A percentile compares a stretch with the other conserved stretches of the same genome.
These are phyloP conservation scores for Aphis gossypii DNA, from an alignment of 1,140 invertebrate genomes.

Conservation along the genomic window DNA sequence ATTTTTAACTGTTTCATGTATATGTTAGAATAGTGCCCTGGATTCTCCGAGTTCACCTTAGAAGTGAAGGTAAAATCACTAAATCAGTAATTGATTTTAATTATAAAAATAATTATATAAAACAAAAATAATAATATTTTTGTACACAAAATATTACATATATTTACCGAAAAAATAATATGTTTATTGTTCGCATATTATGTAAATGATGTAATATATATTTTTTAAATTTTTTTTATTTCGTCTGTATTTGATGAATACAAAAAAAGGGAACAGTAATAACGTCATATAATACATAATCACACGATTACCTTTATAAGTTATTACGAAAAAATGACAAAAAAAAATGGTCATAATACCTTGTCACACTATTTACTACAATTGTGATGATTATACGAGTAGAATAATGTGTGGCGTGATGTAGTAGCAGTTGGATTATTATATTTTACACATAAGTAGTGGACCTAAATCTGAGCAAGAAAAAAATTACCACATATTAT, in stretches of 20 bases:
- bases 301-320: neutral
- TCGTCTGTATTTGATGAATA: neutral
- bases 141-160: neutral
- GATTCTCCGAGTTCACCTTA: neutral
- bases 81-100: neutral
- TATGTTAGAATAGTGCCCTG: neutral
- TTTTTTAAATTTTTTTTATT: neutral
- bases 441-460: neutral
- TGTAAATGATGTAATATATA: neutral
- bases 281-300: neutral
- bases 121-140: neutral
- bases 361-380: neutral
- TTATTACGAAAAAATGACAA: neutral
- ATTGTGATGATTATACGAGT: neutral
- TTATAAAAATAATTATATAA: neutral
- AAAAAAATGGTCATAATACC: neutral
- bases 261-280: neutral
- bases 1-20: too few species aligned
- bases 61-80: neutral
- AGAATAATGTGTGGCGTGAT: slow-evolving; percentile 5
- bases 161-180: neutral
- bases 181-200: neutral
- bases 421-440: neutral
- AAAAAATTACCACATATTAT: neutral
- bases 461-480: neutral